Percentiles rank a stretch among this genome's conserved stretches.
These are phyloP conservation scores for Lordiphosa collinella DNA, from an alignment of 1,140 invertebrate genomes.

Conservation along the genomic window DNA sequence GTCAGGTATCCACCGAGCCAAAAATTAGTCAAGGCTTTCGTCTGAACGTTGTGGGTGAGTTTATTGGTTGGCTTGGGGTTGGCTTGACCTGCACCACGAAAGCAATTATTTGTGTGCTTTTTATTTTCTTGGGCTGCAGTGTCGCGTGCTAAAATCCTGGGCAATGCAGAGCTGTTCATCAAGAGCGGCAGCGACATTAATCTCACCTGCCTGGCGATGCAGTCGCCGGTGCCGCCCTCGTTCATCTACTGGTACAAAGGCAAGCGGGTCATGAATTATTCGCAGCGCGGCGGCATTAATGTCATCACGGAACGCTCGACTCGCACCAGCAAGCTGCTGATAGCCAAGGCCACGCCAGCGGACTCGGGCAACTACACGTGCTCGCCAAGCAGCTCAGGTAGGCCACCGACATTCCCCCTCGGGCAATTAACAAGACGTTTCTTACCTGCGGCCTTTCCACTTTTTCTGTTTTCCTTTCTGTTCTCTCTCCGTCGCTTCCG, in stretches of 20 bases:
- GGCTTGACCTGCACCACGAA: background rate
- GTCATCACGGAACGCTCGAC: conserved; percentile 93
- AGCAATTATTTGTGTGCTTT: conserved; percentile 35
- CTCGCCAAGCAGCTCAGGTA: conserved; percentile 85
- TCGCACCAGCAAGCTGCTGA: conserved; percentile 89
- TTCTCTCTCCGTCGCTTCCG: too few relatives aligned
- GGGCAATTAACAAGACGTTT: conserved; percentile 48
- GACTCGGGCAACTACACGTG: conserved; percentile 95
- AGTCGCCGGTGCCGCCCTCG: conserved; percentile 91
- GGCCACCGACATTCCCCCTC: background rate
- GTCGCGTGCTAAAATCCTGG: conserved; percentile 92
- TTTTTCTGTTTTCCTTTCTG: conserved; percentile 4
- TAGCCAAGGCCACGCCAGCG: conserved; percentile 87
- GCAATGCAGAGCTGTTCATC: conserved; percentile 91
- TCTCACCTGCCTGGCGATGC: conserved; percentile 91
- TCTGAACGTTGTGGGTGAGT: conserved; percentile 91
- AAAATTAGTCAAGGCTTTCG: conserved; percentile 91
- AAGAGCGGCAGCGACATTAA: conserved; percentile 94
- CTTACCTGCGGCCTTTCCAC: conserved; percentile 35
- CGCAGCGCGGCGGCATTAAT: conserved; percentile 90
- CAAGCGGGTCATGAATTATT: conserved; percentile 93
- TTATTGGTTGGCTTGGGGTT: conserved; percentile 10
- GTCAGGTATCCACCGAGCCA: conserved; percentile 92
- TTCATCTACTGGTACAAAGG: conserved; percentile 96
- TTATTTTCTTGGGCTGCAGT: conserved; percentile 84